Conservation (phyloP, 2,888 invertebrate genomes). For the Oscheius sp. region DNA sequence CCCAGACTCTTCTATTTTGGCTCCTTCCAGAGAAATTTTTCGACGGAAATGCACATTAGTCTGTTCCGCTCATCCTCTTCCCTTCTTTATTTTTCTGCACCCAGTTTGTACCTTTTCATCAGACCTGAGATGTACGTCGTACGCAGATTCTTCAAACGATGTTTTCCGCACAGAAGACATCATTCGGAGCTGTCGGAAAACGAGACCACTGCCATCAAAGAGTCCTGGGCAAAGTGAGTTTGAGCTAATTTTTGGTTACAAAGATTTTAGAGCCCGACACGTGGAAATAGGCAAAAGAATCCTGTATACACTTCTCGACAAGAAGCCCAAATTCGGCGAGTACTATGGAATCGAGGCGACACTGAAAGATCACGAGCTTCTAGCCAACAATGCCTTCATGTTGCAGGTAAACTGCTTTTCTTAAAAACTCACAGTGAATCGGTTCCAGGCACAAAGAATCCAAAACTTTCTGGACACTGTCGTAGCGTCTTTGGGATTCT, state of each 20-base stretch:
- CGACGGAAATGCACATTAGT: too few species aligned
- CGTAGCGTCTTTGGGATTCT: conserved; percentile 50
- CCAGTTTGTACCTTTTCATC: background rate
- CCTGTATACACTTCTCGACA: conserved; percentile 43
- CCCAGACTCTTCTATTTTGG: too few species aligned
- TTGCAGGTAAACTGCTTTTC: conserved; percentile 32
- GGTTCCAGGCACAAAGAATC: conserved; percentile 44
- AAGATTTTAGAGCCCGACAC: conserved; percentile 48
- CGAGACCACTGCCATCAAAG: conserved; percentile 21
- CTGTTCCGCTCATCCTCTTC: too few species aligned
- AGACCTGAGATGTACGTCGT: background rate
- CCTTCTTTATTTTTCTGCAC: background rate
- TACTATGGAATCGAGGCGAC: conserved; percentile 50
- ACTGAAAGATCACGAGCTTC: conserved; percentile 41
- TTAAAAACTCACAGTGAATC: background rate
- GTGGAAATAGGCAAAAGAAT: conserved; percentile 52
- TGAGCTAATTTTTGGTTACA: background rate
- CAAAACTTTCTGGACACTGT: conserved; percentile 56
- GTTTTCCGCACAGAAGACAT: conserved; percentile 8
- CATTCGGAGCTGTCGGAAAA: conserved; percentile 12
- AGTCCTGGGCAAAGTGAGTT: conserved; percentile 26
- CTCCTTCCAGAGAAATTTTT: too few species aligned
- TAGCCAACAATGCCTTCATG: conserved; percentile 41
- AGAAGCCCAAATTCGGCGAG: conserved; percentile 51
- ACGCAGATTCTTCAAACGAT: conserved; percentile 16